Evolutionary conservation across 1,140 invertebrate genomes (phyloP), one percentile per base, ranked within the genome.

Genomic region (Cyrtorhinus lividipennis): DNA sequence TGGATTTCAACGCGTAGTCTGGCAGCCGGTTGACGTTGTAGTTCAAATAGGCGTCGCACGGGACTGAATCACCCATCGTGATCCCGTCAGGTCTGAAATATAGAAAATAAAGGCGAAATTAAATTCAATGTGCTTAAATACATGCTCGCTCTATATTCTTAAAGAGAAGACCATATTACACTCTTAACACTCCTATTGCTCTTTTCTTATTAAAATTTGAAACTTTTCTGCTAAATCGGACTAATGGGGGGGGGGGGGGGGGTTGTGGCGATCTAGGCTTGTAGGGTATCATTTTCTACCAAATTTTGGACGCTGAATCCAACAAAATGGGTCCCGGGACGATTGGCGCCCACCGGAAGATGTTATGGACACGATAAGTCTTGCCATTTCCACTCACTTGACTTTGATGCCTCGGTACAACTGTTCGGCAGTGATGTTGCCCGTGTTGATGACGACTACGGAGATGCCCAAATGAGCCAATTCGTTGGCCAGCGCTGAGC

Each of bases 381-480:
- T n/a, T n/a, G n/a, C n/a, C n/a, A n/a, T 38, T 46, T 20, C 15
- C 26, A 62, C 61, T 63, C 44, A 67, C 66, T 26, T 76, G 60
- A 82, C 73, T 68, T 77, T 76, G 20, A 82, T 81, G 25, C 76
- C 67, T 61, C 74, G 75, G 71, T 80, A 83, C n/a, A 84, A 72
- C 60, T 76, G 75, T 62, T 84, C 78, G 3, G 83, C 80, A 65
- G 83, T 78, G 60, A 86, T 76, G 44, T 82, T 81, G 22, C 82
- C 80, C 15, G 85, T 83, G 72, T 87, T 83, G 38, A 89, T 72
- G n/a, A 85, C 78, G 20, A 88, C 79, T n/a, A 89, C 85, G 68
- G 81, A 80, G 48, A 90, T 78, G 10, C 84, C 81, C 20, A 81
- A 78, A 2, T 83, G 79, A 61, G 79, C 78, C 60, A 89, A 72